Evolutionary conservation across 2,797 vertebrate genomes (phyloP).

Genomic region (Podarcis siculus): DNA sequence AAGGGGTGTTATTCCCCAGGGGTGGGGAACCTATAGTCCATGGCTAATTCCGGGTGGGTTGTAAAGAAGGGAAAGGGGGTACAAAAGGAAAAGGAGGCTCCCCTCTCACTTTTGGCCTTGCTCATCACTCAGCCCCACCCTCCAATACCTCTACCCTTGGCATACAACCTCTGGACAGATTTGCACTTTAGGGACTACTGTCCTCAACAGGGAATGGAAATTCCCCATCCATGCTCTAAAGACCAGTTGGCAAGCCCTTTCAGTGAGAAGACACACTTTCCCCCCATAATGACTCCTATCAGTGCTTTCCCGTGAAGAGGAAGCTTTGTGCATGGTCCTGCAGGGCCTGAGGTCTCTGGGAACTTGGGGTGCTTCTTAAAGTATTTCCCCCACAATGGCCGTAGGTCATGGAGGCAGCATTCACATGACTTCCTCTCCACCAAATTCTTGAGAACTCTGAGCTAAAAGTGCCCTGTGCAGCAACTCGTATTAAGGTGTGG

Average conservation of each 20-base stretch:
- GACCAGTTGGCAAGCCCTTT: neutral
- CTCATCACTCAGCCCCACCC: too few species aligned
- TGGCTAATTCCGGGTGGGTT: neutral
- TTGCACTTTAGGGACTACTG: too few species aligned
- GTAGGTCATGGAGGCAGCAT: too few species aligned
- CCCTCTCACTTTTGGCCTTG: too few species aligned
- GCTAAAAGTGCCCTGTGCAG: neutral
- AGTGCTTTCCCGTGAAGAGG: neutral
- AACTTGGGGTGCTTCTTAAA: neutral
- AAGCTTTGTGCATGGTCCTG: neutral
- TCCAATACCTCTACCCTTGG: too few species aligned
- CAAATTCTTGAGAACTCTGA: neutral
- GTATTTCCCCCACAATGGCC: neutral
- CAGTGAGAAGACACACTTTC: too few species aligned
- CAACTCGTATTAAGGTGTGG: neutral
- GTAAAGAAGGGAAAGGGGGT: too few species aligned
- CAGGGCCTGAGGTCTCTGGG: neutral
- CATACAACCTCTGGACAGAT: too few species aligned
- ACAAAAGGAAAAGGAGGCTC: too few species aligned
- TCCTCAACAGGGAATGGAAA: neutral
- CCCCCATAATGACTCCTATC: neutral
- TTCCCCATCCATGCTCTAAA: neutral
- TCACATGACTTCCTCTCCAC: neutral
- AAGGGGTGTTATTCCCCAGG: neutral
- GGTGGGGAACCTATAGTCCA: neutral